These are phyloP conservation scores for Heliconius melpomene DNA, from an alignment of 1,140 invertebrate genomes.

Conservation along the genomic window DNA sequence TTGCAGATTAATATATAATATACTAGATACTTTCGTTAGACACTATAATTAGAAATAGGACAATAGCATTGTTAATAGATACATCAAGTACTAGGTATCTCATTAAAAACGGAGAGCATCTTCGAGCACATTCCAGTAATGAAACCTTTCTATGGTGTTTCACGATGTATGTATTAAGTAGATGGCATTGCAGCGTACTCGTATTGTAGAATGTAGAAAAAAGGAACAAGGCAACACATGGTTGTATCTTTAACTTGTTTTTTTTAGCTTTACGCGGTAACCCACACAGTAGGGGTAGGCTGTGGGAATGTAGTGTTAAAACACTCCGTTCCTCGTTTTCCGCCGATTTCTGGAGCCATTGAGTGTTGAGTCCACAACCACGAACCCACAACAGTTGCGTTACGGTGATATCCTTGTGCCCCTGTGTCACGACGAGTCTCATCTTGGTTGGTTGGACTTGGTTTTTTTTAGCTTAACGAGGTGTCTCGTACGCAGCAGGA, in stretches of 20 bases:
- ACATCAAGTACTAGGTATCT: neutral
- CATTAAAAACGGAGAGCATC: neutral
- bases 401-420: no score
- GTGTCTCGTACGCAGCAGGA: no score
- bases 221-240: conserved; percentile 1
- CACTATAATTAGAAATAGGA: conserved; percentile 1
- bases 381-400: no score
- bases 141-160: neutral
- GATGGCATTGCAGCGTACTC: neutral
- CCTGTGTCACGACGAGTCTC: no score
- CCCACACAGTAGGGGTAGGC: no score
- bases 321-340: no score
- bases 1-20: neutral
- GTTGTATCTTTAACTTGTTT: neutral
- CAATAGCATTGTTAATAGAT: neutral
- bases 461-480: no score
- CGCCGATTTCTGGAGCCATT: no score
- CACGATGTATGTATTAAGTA: conserved; percentile 16
- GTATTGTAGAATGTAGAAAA: neutral
- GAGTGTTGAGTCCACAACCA: no score
- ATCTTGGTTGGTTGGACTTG: no score
- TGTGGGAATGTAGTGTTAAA: no score
- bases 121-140: conserved; percentile 11
- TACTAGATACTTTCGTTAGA: neutral
- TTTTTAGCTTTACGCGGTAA: neutral